Base-by-base conservation (phyloP, 2,888 invertebrate genomes). In the Brachycybe producta region DNA sequence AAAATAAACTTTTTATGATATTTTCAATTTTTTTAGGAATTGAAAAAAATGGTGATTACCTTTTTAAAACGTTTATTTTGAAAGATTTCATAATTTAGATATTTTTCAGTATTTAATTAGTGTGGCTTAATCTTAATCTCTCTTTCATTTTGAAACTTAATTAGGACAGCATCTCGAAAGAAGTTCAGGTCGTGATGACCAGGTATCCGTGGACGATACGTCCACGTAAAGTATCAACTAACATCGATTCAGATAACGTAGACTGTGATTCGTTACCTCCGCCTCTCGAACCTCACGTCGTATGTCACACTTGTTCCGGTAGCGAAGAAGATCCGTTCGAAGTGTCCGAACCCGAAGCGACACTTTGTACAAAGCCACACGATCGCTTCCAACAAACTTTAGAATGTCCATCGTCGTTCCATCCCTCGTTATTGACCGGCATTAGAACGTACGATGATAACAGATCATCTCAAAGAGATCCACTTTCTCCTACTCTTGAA, bases 151-250 rank as follows among this genome's bases (percentile, higher is more conserved):
- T 32, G 11, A 32, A 32, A 32, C 24, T 41, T 52, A 68, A 67
- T 56, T 71, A 83, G 76, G 77, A 79, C 49, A 80, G 80, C 65
- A 80, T 91, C 42, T 73, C 75, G 26, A 73, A 75, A 47, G 80
- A 82, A 68, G 81, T 90, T 11, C 71, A 78, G 54, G 74, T 75
- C 42, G 80, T 84, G 1, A 67, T 87, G 36, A 74, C 75, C 24
- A 75, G 79, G 56, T 84, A 83, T 0, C 91, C 91, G 0, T 68
- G 87, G 2, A 75, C 77, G 54, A 73, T 82, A 54, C 73, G 76
- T 57, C 75, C 77, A 2, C 73, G 75, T 52, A 78, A 79, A 68
- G 74, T 76, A 11, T 79, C 80, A 38, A 70, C 75, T 26, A 73
- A 75, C 60, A 67, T 79, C 3, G 73, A 74, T 54, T 70, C 70